phyloP scores from a whole-genome alignment of 1,140 invertebrate species.

The Hesperophylax magnus region DNA sequence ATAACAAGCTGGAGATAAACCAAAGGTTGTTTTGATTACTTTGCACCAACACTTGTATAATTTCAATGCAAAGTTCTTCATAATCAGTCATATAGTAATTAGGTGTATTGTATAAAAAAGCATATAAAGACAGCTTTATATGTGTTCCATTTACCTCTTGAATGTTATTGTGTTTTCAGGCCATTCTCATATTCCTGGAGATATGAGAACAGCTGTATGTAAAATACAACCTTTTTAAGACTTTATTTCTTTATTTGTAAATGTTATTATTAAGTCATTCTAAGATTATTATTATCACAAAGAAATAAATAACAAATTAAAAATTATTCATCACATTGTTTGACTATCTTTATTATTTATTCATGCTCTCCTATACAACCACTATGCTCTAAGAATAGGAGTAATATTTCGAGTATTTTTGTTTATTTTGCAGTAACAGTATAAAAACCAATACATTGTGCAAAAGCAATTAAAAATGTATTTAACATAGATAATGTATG shows the following conservation, averaged over 20 bases:
- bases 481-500: too few species aligned
- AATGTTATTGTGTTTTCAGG: slow-evolving; percentile 22
- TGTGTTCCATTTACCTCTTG: slow-evolving; percentile 14
- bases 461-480: too few species aligned
- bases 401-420: too few species aligned
- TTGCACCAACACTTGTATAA: slow-evolving; percentile 60
- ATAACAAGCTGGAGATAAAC: slow-evolving; percentile 70
- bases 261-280: background rate
- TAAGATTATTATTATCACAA: slow-evolving; percentile 32
- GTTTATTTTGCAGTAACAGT: too few species aligned
- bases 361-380: too few species aligned
- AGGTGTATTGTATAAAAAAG: slow-evolving; percentile 39
- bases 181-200: background rate
- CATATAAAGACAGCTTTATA: slow-evolving; percentile 3
- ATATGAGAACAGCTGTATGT: slow-evolving; percentile 1
- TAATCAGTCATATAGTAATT: slow-evolving; percentile 54
- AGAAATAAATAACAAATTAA: slow-evolving; percentile 40
- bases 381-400: too few species aligned
- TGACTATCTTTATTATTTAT: too few species aligned
- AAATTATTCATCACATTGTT: background rate
- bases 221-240: slow-evolving; percentile 30
- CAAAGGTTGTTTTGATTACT: slow-evolving; percentile 70
- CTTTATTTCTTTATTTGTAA: slow-evolving; percentile 14
- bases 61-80: slow-evolving; percentile 56
- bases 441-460: too few species aligned